Conservation (phyloP, 2,797 vertebrate species). For the Philypnodon macrostomus region DNA sequence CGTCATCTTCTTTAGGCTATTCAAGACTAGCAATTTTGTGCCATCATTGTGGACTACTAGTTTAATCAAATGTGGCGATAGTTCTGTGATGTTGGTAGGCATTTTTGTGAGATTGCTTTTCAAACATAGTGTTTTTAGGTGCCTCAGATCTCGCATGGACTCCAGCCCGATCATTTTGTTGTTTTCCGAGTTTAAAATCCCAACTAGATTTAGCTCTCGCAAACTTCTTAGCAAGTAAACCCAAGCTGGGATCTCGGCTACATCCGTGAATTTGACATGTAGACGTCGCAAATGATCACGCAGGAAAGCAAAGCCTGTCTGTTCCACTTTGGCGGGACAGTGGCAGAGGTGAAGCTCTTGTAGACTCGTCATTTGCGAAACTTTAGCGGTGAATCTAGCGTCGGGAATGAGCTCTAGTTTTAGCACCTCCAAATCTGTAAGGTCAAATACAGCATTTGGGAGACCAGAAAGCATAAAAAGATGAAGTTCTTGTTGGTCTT, state of each 20-base stretch:
- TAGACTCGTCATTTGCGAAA: constrained; percentile 95
- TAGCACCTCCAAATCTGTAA: constrained; percentile 91
- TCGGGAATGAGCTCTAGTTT: constrained; percentile 96
- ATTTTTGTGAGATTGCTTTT: constrained; percentile 98
- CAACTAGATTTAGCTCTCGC: constrained; percentile 88
- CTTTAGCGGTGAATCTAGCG: constrained; percentile 91
- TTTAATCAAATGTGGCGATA: constrained; percentile 90
- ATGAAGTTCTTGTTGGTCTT: constrained; percentile 91
- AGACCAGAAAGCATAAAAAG: constrained; percentile 95
- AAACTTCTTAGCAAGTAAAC: constrained; percentile 93
- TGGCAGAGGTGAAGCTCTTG: constrained; percentile 94
- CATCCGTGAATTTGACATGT: constrained; percentile 95
- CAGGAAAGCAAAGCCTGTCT: constrained; percentile 92
- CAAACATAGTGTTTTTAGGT: constrained; percentile 88
- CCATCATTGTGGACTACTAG: constrained; percentile 94
- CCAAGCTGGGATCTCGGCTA: constrained; percentile 94
- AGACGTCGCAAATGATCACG: constrained; percentile 93
- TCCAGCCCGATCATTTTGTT: constrained; percentile 98
- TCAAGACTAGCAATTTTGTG: constrained; percentile 91
- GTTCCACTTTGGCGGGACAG: constrained; percentile 94
- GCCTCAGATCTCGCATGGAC: constrained; percentile 90
- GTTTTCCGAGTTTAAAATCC: constrained; percentile 94
- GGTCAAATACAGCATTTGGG: constrained; percentile 92
- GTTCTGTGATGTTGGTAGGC: constrained; percentile 93
- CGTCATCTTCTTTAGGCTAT: constrained; percentile 98